Conservation (phyloP, 2,113 vertebrate species). For the Pagrus major region DNA sequence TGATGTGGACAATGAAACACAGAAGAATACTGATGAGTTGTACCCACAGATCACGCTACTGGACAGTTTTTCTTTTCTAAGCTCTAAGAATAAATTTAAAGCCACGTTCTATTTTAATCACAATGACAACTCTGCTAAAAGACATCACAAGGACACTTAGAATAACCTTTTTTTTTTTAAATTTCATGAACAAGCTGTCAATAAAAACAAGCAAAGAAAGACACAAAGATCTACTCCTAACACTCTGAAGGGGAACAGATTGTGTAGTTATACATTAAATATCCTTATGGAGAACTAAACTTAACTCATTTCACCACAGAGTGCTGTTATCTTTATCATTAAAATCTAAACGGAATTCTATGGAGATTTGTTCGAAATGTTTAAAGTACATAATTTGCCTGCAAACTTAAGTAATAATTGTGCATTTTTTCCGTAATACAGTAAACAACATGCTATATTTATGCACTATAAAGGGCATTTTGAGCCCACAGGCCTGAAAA, state of each 20-base stretch:
- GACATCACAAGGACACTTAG: constrained; percentile 53
- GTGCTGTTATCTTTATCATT: neutral
- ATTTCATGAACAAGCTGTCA: constrained; percentile 9
- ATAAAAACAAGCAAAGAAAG: constrained; percentile 20
- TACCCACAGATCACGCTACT: constrained; percentile 60
- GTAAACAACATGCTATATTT: constrained; percentile 18
- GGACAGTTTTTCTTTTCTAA: constrained; percentile 43
- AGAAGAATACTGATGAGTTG: constrained; percentile 68
- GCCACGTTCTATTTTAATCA: constrained; percentile 52
- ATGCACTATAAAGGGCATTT: constrained; percentile 23
- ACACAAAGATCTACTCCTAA: constrained; percentile 27
- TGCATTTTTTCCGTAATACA: neutral
- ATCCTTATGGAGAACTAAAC: constrained; percentile 11
- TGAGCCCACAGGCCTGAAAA: constrained; percentile 13
- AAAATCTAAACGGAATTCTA: neutral
- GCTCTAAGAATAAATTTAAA: constrained; percentile 46
- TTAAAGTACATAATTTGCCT: neutral
- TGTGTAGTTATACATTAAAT: constrained; percentile 1
- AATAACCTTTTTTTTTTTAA: neutral
- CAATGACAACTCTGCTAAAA: constrained; percentile 49
- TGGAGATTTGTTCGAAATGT: neutral
- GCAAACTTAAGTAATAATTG: neutral
- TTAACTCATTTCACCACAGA: constrained; percentile 42
- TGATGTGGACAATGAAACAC: constrained; percentile 65
- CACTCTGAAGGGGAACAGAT: neutral